phyloP scores from a whole-genome alignment of 2,797 vertebrate species.

The Myioborus melanocephalus region DNA sequence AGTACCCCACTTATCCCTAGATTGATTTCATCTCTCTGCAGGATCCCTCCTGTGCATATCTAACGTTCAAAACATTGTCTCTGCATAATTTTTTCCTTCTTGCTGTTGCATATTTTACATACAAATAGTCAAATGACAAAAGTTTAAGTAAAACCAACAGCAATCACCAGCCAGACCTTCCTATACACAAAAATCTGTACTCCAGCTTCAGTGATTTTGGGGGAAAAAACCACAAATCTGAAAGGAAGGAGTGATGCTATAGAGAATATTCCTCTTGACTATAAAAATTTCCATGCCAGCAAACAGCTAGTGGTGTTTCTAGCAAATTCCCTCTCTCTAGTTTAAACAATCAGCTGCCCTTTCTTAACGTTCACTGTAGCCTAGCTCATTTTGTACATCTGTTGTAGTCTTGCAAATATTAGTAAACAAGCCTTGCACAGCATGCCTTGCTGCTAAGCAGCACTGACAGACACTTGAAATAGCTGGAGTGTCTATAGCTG shows the following conservation, averaged over 20 bases:
- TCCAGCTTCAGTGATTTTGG: background rate
- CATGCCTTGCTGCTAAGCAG: background rate
- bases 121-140: background rate
- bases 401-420: slow-evolving; percentile 53
- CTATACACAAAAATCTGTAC: background rate
- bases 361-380: slow-evolving; percentile 48
- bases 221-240: background rate
- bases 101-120: background rate
- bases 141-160: background rate
- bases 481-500: background rate
- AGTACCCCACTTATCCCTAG: background rate
- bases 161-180: background rate
- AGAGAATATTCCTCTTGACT: background rate
- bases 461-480: background rate
- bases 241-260: background rate
- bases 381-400: slow-evolving; percentile 56
- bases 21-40: background rate
- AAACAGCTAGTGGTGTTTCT: slow-evolving; percentile 6
- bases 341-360: slow-evolving; percentile 44
- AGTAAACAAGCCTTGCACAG: slow-evolving; percentile 48
- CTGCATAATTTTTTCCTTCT: background rate
- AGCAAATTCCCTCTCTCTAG: background rate
- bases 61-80: background rate
- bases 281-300: background rate
- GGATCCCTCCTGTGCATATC: background rate